A percentile compares a stretch with the other conserved stretches of the same genome.
These are phyloP conservation scores for Stegodyphus dumicola DNA, from an alignment of 1,140 invertebrate genomes.

Conservation along the genomic window DNA sequence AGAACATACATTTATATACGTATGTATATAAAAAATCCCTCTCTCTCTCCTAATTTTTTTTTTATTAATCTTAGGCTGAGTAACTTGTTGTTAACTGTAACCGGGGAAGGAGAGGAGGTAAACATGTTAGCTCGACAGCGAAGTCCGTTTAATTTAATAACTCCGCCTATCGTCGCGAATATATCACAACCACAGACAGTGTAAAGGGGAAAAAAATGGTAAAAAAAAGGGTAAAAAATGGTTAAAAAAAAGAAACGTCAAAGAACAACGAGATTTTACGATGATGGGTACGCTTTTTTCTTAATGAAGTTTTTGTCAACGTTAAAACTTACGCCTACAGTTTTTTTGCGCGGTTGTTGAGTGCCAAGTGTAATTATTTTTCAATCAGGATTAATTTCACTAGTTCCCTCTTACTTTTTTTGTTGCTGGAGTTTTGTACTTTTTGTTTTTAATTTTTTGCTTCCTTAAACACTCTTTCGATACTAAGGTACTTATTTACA, in stretches of 20 bases:
- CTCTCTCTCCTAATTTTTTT: not conserved
- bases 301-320: constrained; percentile 54
- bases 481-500: constrained; percentile 7
- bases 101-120: constrained; percentile 3
- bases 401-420: not conserved
- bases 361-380: constrained; percentile 55
- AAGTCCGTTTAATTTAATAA: constrained; percentile 56
- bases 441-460: not conserved
- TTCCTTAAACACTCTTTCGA: not conserved
- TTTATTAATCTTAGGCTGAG: constrained; percentile 36
- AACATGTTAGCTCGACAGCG: constrained; percentile 35
- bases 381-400: constrained; percentile 55
- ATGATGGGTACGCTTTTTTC: constrained; percentile 35
- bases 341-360: constrained; percentile 15
- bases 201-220: not conserved
- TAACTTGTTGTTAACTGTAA: constrained; percentile 50
- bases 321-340: constrained; percentile 31
- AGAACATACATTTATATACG: not conserved
- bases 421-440: not conserved
- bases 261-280: constrained; percentile 38
- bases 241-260: not conserved
- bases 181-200: constrained; percentile 23
- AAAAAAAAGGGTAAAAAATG: constrained; percentile 1
- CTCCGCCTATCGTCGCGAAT: constrained; percentile 14
- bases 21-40: constrained; percentile 16